phyloP scores from a whole-genome alignment of 2,888 invertebrate genomes.

The Himalopsyche kuldschensis region DNA sequence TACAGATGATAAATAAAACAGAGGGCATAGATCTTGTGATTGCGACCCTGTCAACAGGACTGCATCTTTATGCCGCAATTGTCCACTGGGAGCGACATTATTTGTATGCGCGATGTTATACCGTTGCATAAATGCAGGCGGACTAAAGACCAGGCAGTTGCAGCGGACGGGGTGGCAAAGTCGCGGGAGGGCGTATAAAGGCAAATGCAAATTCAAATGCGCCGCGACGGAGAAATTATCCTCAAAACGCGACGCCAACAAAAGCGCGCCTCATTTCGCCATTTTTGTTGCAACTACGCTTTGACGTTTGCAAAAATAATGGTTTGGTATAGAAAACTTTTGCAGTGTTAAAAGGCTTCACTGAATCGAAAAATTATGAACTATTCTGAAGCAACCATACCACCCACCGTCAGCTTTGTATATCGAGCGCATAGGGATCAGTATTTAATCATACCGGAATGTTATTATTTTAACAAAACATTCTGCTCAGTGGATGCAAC shows the following conservation, averaged over 20 bases:
- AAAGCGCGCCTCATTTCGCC: constrained; percentile 6
- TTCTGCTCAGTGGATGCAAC: no score
- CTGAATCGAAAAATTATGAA: not conserved
- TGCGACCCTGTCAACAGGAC: not conserved
- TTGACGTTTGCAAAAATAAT: constrained; percentile 15
- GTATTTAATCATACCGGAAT: no score
- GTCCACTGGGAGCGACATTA: constrained; percentile 2
- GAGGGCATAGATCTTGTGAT: not conserved
- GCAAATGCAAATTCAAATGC: constrained; percentile 30
- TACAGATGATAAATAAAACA: not conserved
- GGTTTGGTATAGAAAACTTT: not conserved
- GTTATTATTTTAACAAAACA: no score
- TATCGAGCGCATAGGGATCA: no score
- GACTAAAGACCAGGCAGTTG: constrained; percentile 8
- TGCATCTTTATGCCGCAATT: not conserved
- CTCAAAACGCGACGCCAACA: constrained; percentile 25
- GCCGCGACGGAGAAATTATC: constrained; percentile 17
- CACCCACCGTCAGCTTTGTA: not conserved
- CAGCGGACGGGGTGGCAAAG: not conserved
- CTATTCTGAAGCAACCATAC: not conserved
- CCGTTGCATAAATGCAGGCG: constrained; percentile 3
- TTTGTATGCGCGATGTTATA: constrained; percentile 19
- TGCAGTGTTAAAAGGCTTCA: not conserved
- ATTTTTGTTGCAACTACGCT: constrained; percentile 20
- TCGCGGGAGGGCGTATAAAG: constrained; percentile 15